Conservation (phyloP, 2,888 invertebrate species). For the Aphodius granarius region DNA sequence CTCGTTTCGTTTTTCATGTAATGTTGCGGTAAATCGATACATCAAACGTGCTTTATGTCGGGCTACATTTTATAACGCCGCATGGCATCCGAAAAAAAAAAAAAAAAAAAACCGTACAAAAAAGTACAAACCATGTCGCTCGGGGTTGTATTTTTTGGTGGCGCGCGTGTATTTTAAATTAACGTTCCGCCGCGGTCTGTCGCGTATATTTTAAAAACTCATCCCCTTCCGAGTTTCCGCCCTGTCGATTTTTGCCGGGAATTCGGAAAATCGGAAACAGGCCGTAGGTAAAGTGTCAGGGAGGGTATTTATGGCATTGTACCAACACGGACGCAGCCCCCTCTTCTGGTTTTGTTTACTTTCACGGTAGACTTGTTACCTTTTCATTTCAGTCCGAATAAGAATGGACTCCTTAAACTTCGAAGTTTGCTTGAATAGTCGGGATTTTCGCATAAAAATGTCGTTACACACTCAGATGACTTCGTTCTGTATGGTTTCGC, state of each 20-base stretch:
- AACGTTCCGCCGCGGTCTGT: not conserved
- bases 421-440: not conserved
- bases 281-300: not conserved
- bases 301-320: not conserved
- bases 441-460: not conserved
- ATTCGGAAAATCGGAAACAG: not conserved
- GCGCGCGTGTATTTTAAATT: not conserved
- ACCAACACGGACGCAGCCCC: not conserved
- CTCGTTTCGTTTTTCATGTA: conserved; percentile 4
- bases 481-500: not conserved
- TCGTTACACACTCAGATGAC: not conserved
- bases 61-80: conserved; percentile 10
- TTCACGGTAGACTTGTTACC: not conserved
- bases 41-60: conserved; percentile 23
- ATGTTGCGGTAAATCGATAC: conserved; percentile 16
- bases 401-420: not conserved
- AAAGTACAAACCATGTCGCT: not conserved
- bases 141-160: not conserved
- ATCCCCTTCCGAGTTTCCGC: not conserved
- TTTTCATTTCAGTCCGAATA: not conserved
- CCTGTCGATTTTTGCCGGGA: not conserved
- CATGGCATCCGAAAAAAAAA: not conserved
- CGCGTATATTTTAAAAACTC: not conserved
- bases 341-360: conserved; percentile 1
- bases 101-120: not conserved